Evolutionary conservation across 2,113 vertebrate species (phyloP), one percentile per base, ranked within the genome.

Genomic region (Indicator indicator): DNA sequence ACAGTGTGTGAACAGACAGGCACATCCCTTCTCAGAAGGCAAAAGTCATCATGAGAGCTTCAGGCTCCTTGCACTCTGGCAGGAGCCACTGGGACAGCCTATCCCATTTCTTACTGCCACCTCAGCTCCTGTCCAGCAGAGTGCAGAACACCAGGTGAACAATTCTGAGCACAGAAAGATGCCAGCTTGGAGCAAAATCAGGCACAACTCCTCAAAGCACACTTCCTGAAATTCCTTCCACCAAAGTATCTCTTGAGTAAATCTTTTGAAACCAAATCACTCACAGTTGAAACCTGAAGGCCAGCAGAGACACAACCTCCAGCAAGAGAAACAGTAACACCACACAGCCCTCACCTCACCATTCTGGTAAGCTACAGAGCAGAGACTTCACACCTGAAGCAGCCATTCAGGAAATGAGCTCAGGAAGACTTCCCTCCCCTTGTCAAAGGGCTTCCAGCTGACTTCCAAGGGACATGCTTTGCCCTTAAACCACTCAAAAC

Each of bases 301-400:
- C 33, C 32, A 71, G 81, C 83, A 32, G 17, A 24, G 33, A 36
- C 15, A 68, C 40, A 42, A 73, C 33, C 27, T 32, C 19, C 63
- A 92, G 52, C 11, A 44, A 15, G 19, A 76, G 23, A 50, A 2
- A n/a, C 4, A 76, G 3, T 4, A 71, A 19, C 11, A 30, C 18
- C 40, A 33, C 4, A 2, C 2, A 0, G 21, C 16, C 36, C 44
- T 15, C 2, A 40, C 24, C 60, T 56, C 63, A 7, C 52, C 3
- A 1, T 9, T 20, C 50, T 5, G 1, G 46, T 18, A 36, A 70
- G 12, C 40, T 60, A 40, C n/a, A 70, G 54, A 71, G 59, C 36
- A 63, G 60, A 86, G 74, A 50, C 24, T 62, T 79, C 16, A 76
- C n/a, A 58, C 23, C 16, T 50, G 12, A 72, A 76, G 46, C 3